Conservation (phyloP, 2,888 invertebrate genomes). For the Drosophila diplacantha region DNA sequence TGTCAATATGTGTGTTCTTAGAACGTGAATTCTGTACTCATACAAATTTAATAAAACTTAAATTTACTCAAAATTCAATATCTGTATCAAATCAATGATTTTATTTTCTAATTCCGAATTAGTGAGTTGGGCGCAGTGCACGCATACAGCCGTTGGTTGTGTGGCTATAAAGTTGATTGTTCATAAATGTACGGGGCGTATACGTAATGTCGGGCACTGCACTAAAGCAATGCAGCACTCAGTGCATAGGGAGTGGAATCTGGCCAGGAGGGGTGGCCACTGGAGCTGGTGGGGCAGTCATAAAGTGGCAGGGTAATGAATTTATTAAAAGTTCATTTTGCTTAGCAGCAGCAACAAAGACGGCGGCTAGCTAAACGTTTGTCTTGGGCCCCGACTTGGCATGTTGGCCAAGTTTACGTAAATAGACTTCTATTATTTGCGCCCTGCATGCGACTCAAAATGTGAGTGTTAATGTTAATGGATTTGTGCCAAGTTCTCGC, state of each 20-base stretch:
- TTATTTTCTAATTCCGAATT: not conserved
- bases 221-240: conserved; percentile 58
- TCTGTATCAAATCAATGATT: not conserved
- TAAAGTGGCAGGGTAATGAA: conserved; percentile 66
- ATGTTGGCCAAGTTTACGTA: conserved; percentile 68
- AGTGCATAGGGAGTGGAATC: conserved; percentile 22
- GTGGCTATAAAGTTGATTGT: conserved; percentile 63
- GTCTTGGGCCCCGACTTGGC: conserved; percentile 42
- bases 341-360: conserved; percentile 28
- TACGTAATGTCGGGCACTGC: conserved; percentile 65
- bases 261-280: conserved; percentile 17
- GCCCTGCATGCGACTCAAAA: conserved; percentile 58
- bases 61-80: not conserved
- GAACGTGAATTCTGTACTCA: not conserved
- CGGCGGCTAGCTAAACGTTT: conserved; percentile 32
- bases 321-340: conserved; percentile 67
- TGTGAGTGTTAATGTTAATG: conserved; percentile 69
- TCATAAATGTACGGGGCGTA: conserved; percentile 71
- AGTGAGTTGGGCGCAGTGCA: not conserved
- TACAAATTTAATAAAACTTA: too few species aligned
- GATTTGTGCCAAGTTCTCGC: conserved; percentile 71
- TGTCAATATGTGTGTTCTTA: too few species aligned
- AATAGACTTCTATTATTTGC: conserved; percentile 58
- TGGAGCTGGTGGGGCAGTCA: conserved; percentile 1
- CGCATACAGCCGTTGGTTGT: conserved; percentile 13